Percentiles rank a stretch among this genome's conserved stretches.
phyloP scores from a whole-genome alignment of 2,888 invertebrate species.

The Arctia plantaginis region DNA sequence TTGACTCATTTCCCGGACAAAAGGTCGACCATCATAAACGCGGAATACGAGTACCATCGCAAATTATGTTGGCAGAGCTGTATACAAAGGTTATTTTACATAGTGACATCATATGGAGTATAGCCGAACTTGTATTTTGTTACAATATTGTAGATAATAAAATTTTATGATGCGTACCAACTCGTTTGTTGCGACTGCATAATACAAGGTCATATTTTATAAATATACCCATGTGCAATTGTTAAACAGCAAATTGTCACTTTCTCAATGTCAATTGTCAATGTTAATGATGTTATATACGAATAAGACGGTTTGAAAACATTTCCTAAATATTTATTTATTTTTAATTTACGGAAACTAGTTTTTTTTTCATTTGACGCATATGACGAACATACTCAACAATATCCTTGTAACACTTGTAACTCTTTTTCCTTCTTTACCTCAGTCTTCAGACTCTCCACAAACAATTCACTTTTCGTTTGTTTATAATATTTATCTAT shows the following conservation, averaged over 20 bases:
- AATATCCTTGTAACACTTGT: no score
- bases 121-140: slow-evolving; percentile 54
- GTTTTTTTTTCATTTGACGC: not conserved
- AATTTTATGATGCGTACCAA: slow-evolving; percentile 63
- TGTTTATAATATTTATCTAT: slow-evolving; percentile 48
- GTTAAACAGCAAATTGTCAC: slow-evolving; percentile 50
- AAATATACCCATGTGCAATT: slow-evolving; percentile 43
- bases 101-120: slow-evolving; percentile 64
- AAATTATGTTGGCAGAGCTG: slow-evolving; percentile 50
- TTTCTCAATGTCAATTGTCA: slow-evolving; percentile 42
- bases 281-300: slow-evolving; percentile 4
- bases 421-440: no score
- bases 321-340: not conserved
- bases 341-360: not conserved
- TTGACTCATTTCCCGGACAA: slow-evolving; percentile 30
- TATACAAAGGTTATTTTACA: slow-evolving; percentile 49
- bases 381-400: no score
- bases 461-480: slow-evolving; percentile 50
- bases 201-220: slow-evolving; percentile 61
- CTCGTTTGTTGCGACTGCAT: slow-evolving; percentile 54
- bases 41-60: slow-evolving; percentile 41
- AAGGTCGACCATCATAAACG: slow-evolving; percentile 24
- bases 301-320: not conserved
- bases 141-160: slow-evolving; percentile 60
- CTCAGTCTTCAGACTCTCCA: slow-evolving; percentile 32